Percentiles rank a stretch among this genome's conserved stretches.
Conservation (phyloP, 2,113 vertebrate species). For the Brachypteracias leptosomus region DNA sequence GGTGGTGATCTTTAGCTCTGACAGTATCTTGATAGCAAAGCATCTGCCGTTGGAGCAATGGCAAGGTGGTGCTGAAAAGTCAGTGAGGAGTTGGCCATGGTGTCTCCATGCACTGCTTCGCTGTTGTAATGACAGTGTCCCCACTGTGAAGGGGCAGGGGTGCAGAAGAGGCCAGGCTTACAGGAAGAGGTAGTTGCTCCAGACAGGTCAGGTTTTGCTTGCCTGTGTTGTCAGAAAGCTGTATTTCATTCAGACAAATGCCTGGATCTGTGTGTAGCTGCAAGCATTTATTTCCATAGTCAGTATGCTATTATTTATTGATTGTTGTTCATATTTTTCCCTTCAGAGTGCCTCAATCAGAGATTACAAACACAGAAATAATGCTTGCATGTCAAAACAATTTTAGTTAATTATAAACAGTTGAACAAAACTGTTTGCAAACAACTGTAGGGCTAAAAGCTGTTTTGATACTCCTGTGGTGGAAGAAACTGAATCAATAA, state of each 20-base stretch:
- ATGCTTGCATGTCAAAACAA: neutral
- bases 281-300: neutral
- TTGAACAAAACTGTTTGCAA: neutral
- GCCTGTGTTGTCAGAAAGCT: neutral
- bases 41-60: rapidly evolving
- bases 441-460: neutral
- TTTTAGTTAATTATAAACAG: neutral
- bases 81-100: rapidly evolving
- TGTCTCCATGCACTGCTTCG: rapidly evolving
- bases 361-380: neutral
- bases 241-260: neutral
- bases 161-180: neutral
- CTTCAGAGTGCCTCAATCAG: neutral
- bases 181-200: neutral
- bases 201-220: neutral
- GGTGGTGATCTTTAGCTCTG: neutral
- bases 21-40: neutral
- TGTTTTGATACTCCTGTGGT: neutral
- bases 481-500: neutral
- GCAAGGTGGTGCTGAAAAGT: neutral
- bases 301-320: neutral
- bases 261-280: neutral
- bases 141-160: neutral
- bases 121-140: neutral
- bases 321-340: neutral